These are phyloP conservation scores for Pseudochirops corinnae DNA, from an alignment of 2,797 vertebrate genomes.

Conservation along the genomic window DNA sequence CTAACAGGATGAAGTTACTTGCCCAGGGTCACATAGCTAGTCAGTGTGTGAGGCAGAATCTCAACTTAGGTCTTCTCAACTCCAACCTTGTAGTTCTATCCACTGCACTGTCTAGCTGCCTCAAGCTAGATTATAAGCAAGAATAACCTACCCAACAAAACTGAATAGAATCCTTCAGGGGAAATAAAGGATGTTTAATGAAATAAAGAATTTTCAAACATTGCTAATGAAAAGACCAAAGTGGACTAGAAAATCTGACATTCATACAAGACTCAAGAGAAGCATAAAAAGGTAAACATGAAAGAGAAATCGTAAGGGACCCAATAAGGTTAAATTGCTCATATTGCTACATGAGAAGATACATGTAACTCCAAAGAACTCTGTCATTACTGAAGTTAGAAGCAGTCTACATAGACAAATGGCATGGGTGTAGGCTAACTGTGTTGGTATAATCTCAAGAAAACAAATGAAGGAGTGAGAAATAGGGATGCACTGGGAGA, in stretches of 20 bases:
- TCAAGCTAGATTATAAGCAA: not conserved
- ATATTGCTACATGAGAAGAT: not conserved
- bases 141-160: not conserved
- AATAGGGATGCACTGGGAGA: not conserved
- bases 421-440: not conserved
- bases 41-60: not conserved
- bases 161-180: not conserved
- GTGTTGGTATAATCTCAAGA: not conserved
- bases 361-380: not conserved
- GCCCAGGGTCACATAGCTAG: no score
- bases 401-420: not conserved
- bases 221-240: not conserved
- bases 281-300: not conserved
- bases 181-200: not conserved
- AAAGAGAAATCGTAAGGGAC: not conserved
- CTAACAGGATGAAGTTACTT: not conserved
- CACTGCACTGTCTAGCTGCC: not conserved
- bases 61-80: not conserved
- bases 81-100: not conserved
- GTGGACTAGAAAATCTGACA: not conserved
- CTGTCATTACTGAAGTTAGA: not conserved
- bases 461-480: not conserved
- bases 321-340: not conserved
- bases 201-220: not conserved
- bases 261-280: not conserved